These are phyloP conservation scores for Eristalis tenax DNA, from an alignment of 2,888 invertebrate species.

Conservation along the genomic window DNA sequence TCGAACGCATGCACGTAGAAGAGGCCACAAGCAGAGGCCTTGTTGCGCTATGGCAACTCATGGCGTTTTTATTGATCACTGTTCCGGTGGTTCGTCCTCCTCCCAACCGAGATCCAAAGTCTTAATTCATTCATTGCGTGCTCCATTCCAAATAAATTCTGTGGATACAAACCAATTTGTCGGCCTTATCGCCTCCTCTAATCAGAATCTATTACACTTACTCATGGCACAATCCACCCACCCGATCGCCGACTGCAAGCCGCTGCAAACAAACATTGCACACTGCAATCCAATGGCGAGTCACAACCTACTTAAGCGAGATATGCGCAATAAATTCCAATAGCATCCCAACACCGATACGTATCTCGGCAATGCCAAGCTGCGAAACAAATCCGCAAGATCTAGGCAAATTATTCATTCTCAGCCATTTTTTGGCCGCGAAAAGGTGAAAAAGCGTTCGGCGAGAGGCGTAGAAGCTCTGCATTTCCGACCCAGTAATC, in stretches of 20 bases:
- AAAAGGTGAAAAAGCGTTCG: slow-evolving; percentile 49
- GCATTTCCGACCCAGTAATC: slow-evolving; percentile 82
- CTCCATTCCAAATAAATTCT: background rate
- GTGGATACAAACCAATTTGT: slow-evolving; percentile 40
- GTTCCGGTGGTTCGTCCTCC: background rate
- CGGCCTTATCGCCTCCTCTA: slow-evolving; percentile 20
- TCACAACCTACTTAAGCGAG: slow-evolving; percentile 60
- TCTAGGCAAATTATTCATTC: background rate
- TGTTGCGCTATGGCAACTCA: too few relatives aligned
- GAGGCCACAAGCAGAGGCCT: too few relatives aligned
- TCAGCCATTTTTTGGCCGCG: background rate
- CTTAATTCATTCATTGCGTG: background rate
- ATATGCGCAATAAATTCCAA: slow-evolving; percentile 70
- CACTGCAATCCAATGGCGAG: slow-evolving; percentile 32
- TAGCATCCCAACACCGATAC: slow-evolving; percentile 43
- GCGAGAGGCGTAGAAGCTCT: slow-evolving; percentile 70
- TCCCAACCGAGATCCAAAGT: background rate
- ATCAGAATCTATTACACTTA: slow-evolving; percentile 31
- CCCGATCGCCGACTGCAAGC: background rate
- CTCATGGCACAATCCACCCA: slow-evolving; percentile 14
- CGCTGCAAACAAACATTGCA: slow-evolving; percentile 43
- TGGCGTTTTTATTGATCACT: background rate
- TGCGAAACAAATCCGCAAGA: slow-evolving; percentile 39
- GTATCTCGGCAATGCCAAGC: slow-evolving; percentile 60
- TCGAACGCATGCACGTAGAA: too few relatives aligned